Percentiles rank a stretch among this genome's conserved stretches.
These are phyloP conservation scores for Hepsetus odoe DNA, from an alignment of 2,113 vertebrate species.

Conservation along the genomic window DNA sequence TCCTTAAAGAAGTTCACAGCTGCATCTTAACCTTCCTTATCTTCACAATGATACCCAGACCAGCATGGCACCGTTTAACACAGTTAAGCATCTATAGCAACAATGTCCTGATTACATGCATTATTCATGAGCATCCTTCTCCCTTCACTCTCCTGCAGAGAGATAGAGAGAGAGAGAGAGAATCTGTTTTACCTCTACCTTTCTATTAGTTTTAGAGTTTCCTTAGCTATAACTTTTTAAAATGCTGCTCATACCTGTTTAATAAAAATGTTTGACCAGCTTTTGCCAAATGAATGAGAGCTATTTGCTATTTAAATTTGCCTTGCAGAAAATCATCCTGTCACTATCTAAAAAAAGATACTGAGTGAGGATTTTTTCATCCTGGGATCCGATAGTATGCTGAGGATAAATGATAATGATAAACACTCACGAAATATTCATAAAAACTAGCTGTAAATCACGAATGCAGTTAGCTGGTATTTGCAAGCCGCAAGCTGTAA, in stretches of 20 bases:
- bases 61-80: not conserved
- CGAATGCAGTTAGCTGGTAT: too few relatives aligned
- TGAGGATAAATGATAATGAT: too few relatives aligned
- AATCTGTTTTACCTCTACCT: not conserved
- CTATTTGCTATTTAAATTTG: too few relatives aligned
- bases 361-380: too few relatives aligned
- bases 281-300: too few relatives aligned
- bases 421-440: too few relatives aligned
- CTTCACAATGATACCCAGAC: not conserved
- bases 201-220: not conserved
- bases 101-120: slow-evolving; percentile 43
- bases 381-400: too few relatives aligned
- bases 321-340: too few relatives aligned
- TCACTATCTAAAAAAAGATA: too few relatives aligned
- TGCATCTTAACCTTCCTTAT: not conserved
- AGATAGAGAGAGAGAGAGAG: not conserved
- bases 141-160: not conserved
- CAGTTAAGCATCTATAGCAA: not conserved
- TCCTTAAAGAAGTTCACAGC: not conserved
- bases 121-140: slow-evolving; percentile 36
- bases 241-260: not conserved
- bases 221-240: not conserved
- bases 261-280: too few relatives aligned
- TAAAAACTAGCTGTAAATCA: too few relatives aligned
- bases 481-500: too few relatives aligned